Conservation (phyloP, 1,140 invertebrate species). For the Zophobas atratus region DNA sequence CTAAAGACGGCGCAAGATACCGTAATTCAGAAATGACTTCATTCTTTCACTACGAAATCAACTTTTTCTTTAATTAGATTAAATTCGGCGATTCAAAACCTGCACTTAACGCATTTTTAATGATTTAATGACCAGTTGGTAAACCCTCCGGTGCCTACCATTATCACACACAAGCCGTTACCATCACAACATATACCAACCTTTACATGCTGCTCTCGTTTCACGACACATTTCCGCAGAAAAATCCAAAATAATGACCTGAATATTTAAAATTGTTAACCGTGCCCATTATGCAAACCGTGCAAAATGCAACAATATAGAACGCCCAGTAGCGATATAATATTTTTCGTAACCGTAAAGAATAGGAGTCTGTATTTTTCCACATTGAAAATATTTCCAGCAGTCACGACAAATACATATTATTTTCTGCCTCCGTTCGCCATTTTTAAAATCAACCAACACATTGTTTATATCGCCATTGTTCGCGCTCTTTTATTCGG, state of each 20-base stretch:
- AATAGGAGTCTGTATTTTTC: conserved; percentile 55
- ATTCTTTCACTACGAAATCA: no score
- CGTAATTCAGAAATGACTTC: no score
- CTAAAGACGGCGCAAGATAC: no score
- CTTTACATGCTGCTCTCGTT: no score
- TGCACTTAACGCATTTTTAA: no score
- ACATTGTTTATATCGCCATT: conserved; percentile 66
- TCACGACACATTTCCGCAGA: no score
- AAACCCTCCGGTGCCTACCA: no score
- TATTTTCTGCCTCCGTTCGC: conserved; percentile 63
- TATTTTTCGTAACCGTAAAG: conserved; percentile 52
- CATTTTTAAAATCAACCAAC: conserved; percentile 60
- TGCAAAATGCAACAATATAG: conserved; percentile 16
- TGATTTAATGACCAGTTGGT: no score
- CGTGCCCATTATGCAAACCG: conserved; percentile 34
- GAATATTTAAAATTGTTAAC: conserved; percentile 37
- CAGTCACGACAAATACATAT: conserved; percentile 64
- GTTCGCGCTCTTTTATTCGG: conserved; percentile 65
- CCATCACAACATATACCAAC: no score
- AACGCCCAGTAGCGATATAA: conserved; percentile 54
- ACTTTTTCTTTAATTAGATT: no score
- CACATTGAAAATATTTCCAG: conserved; percentile 58
- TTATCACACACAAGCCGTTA: no score
- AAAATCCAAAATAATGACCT: conserved; percentile 13
- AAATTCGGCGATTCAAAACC: no score